Evolutionary conservation across 2,888 invertebrate genomes (phyloP), one percentile per base, ranked within the genome.

Genomic region (Blastobasis adustella): DNA sequence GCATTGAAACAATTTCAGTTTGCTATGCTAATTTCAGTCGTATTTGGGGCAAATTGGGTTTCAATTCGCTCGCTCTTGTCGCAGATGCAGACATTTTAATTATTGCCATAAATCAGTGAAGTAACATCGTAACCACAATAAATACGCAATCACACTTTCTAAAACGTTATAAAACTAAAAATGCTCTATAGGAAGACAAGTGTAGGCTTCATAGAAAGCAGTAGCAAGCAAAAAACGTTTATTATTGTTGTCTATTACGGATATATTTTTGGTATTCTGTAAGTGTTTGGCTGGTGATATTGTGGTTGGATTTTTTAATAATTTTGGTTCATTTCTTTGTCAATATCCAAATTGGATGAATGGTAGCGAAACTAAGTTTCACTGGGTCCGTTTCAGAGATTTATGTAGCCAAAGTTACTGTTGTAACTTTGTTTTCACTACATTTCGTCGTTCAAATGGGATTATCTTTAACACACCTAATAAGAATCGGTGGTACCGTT

Each of bases 121-220:
- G 3, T 23, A 23, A 3, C 23, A 23, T 23, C 3, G 55, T 53
- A 57, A 52, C 52, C 47, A 49, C 58, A 57, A 61, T 58, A 64
- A 61, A 62, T 59, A 64, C 55, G 62, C 58, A 56, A 52, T 53
- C 54, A 60, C 56, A 69, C 58, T 62, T 61, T 55, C 57, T 58
- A 23, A n/a, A 56, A 59, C 58, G 47, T 54, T 62, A 23, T 55
- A 59, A 55, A 56, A 66, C 66, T 71, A 71, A 51, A 70, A 61
- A 71, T 67, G 66, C 46, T 55, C 68, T 76, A 79, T 67, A 79
- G 80, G 82, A 82, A 83, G 83, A 82, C 84, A 73, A 65, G 62
- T 60, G 62, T 63, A 64, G 23, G 23, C 62, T 62, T 58, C 66
- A 65, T 65, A 62, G 42, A 66, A 69, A 67, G 61, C 60, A 23